Conservation (phyloP, 2,888 invertebrate species). For the Celastrina argiolus region DNA sequence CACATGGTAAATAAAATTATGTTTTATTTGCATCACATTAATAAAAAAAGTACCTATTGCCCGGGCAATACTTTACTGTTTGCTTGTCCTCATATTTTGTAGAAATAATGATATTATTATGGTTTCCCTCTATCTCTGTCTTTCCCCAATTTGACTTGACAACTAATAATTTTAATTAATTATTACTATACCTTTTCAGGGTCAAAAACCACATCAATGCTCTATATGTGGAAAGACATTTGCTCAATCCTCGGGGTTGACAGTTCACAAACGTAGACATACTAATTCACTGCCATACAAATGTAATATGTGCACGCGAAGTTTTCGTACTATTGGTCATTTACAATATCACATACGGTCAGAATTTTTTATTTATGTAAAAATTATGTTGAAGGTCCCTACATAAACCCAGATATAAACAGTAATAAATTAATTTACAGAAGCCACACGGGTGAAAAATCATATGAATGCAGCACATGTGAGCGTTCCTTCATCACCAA, state of each 20-base stretch:
- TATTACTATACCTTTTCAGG: slow-evolving; percentile 42
- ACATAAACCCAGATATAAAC: too few relatives aligned
- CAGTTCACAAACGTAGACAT: slow-evolving; percentile 63
- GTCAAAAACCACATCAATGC: slow-evolving; percentile 69
- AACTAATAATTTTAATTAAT: not conserved
- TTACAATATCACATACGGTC: slow-evolving; percentile 68
- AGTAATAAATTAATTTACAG: slow-evolving; percentile 43
- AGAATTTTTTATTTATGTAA: slow-evolving; percentile 15
- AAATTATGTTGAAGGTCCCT: not conserved
- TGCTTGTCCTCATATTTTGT: too few relatives aligned
- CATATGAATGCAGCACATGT: slow-evolving; percentile 63
- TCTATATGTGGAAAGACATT: slow-evolving; percentile 58
- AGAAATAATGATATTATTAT: too few relatives aligned
- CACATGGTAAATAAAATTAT: slow-evolving; percentile 56
- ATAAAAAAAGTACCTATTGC: too few relatives aligned
- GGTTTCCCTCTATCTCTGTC: too few relatives aligned
- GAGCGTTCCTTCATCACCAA: slow-evolving; percentile 63
- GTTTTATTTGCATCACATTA: too few relatives aligned
- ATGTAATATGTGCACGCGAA: slow-evolving; percentile 62
- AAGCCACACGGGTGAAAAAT: slow-evolving; percentile 69
- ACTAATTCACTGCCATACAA: slow-evolving; percentile 66
- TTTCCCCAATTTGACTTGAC: too few relatives aligned
- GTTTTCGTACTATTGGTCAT: slow-evolving; percentile 67
- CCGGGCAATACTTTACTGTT: too few relatives aligned
- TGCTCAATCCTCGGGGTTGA: slow-evolving; percentile 65